These are phyloP conservation scores for Tenebrio molitor DNA, from an alignment of 1,140 invertebrate species.

Conservation along the genomic window DNA sequence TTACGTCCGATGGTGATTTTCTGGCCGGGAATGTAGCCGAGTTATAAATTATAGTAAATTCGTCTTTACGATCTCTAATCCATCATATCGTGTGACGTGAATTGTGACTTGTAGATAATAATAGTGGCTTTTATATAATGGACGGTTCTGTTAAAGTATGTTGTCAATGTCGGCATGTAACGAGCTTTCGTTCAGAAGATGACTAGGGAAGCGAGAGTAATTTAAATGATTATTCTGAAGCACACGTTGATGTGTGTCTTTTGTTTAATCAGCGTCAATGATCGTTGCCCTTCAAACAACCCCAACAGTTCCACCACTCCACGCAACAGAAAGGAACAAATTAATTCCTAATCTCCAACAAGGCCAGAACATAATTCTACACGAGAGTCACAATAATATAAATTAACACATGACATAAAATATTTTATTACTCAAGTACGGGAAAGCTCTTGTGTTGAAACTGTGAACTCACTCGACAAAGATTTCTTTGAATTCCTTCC, in stretches of 20 bases:
- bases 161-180: slow-evolving; percentile 19
- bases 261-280: slow-evolving; percentile 20
- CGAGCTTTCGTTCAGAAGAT: background rate
- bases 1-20: background rate
- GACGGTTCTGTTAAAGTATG: slow-evolving; percentile 33
- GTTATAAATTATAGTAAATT: slow-evolving; percentile 33
- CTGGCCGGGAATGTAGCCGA: slow-evolving; percentile 5
- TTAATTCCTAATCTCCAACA: no score
- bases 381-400: no score
- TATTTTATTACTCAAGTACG: no score
- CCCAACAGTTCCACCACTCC: background rate
- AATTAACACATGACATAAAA: no score
- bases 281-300: background rate
- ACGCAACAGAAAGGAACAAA: background rate
- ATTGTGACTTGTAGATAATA: slow-evolving; percentile 37
- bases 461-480: no score
- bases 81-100: slow-evolving; percentile 23
- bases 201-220: slow-evolving; percentile 8
- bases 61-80: slow-evolving; percentile 31
- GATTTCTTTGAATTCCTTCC: no score
- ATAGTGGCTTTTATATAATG: slow-evolving; percentile 38
- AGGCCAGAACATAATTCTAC: no score
- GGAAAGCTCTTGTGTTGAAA: no score
- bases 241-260: slow-evolving; percentile 20
- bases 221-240: slow-evolving; percentile 24